These are phyloP conservation scores for Notolabrus celidotus DNA, from an alignment of 2,797 vertebrate species.

Conservation along the genomic window DNA sequence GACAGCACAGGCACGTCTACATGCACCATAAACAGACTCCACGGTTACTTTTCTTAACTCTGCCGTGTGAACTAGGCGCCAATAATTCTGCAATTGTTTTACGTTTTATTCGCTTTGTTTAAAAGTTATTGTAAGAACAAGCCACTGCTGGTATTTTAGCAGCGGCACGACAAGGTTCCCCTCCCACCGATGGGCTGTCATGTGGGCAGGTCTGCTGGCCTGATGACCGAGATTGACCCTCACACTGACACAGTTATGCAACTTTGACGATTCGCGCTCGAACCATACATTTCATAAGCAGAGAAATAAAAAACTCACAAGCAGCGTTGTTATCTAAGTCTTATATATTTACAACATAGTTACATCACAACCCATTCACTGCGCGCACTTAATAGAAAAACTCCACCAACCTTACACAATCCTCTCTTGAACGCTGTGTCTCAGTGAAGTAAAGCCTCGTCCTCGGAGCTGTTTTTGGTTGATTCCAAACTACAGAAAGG, in stretches of 20 bases:
- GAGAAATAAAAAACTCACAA: neutral
- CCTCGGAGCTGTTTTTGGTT: neutral
- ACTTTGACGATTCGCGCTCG: conserved; percentile 32
- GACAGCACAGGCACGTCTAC: conserved; percentile 27
- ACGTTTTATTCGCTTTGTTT: too few relatives aligned
- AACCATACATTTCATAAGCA: neutral
- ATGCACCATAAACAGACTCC: conserved; percentile 17
- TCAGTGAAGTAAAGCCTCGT: neutral
- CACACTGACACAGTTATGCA: conserved; percentile 82
- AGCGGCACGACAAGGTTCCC: neutral
- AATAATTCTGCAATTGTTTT: too few relatives aligned
- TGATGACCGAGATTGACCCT: conserved; percentile 70
- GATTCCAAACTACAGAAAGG: rapidly evolving
- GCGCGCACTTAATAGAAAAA: conserved; percentile 11
- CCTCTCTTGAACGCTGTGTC: neutral
- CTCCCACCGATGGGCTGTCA: neutral
- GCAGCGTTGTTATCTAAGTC: too few relatives aligned
- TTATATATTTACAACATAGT: neutral
- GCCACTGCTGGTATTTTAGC: neutral
- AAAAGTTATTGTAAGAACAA: neutral
- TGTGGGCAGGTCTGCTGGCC: conserved; percentile 35
- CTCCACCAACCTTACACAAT: conserved; percentile 61
- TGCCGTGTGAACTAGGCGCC: too few relatives aligned
- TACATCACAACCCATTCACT: neutral
- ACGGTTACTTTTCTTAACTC: neutral